A percentile compares a stretch with the other conserved stretches of the same genome.
Evolutionary conservation across 2,113 vertebrate species (phyloP).

Genomic region (Esox niger): DNA sequence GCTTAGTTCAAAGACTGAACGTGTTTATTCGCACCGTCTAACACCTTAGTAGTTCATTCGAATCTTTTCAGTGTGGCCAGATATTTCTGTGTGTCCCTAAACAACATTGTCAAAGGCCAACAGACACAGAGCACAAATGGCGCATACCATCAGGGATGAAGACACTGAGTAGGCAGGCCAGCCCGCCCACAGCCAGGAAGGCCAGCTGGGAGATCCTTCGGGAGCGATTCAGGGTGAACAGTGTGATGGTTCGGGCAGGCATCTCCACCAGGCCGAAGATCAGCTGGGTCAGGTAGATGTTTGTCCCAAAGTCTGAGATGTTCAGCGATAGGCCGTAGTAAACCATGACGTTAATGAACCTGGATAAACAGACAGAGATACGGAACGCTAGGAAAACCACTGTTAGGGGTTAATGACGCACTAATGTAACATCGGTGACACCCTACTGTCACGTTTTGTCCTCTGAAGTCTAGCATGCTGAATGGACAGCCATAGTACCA

Average conservation of each 20-base stretch:
- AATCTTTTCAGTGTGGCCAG: background rate
- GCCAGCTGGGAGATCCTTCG: constrained; percentile 62
- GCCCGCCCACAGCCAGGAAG: constrained; percentile 60
- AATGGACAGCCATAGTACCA: no score
- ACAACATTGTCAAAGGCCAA: background rate
- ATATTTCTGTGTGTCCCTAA: no score
- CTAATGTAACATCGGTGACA: background rate
- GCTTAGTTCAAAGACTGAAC: background rate
- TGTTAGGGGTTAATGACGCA: background rate
- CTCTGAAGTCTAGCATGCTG: background rate
- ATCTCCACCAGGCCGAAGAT: constrained; percentile 75
- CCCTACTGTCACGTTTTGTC: background rate
- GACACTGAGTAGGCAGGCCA: constrained; percentile 64
- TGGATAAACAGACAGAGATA: constrained; percentile 5
- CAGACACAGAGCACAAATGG: background rate
- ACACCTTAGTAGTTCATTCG: background rate
- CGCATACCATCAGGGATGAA: constrained; percentile 57
- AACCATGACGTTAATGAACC: constrained; percentile 75
- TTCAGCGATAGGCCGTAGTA: constrained; percentile 74
- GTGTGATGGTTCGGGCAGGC: constrained; percentile 66
- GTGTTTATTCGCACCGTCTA: background rate
- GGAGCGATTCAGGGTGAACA: constrained; percentile 65
- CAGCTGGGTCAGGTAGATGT: constrained; percentile 78
- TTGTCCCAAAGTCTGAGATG: constrained; percentile 69
- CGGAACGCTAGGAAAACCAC: background rate